Base-by-base conservation (phyloP, 2,797 vertebrate species). In the Phylloscopus collybita region DNA sequence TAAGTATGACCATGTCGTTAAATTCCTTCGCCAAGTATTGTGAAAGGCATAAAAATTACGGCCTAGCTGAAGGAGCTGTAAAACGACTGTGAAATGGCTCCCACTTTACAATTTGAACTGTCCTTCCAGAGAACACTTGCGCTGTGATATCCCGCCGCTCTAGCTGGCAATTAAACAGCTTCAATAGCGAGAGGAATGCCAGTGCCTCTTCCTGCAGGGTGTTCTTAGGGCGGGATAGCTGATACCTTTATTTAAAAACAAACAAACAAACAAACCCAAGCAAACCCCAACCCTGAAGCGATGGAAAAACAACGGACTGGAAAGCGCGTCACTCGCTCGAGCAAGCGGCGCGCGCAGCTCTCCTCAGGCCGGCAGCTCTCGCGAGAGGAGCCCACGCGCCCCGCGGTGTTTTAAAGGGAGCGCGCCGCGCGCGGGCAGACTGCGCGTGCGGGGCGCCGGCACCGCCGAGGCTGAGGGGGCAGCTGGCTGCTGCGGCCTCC, bases 11-110 rank as follows among this genome's bases (percentile, higher is more conserved):
- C 73, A 44, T 82, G 91, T 91, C 88, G 88, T 88, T 89, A 86
- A 95, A 92, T 94, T 94, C 70, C 70, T 95, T 40, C 60, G 56
- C 56, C 72, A 45, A 81, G 65, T 86, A 61, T 87, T 94, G 80
- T 49, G 71, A 94, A 92, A 90, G 50, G 54, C 84, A 75, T 64
- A 83, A 95, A 95, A 85, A 69, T 42, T 73, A 69, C 3, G 1
- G 87, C 72, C 79, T 80, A 69, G 40, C 38, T 78, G 81, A 87
- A 74, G 65, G 87, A 89, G 89, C 89, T 75, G 86, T 84, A 86
- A 92, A 94, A 86, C 59, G 59, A 94, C 84, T 93, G 20, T 22
- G 47, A 38, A 53, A 95, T 23, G 64, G 47, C 34, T 81, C 86
- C 54, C 59, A 13, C 59, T 90, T 83, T 73, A 90, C 90, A 34